Base-by-base conservation (phyloP, 2,797 vertebrate genomes). In the Sphenodon punctatus region DNA sequence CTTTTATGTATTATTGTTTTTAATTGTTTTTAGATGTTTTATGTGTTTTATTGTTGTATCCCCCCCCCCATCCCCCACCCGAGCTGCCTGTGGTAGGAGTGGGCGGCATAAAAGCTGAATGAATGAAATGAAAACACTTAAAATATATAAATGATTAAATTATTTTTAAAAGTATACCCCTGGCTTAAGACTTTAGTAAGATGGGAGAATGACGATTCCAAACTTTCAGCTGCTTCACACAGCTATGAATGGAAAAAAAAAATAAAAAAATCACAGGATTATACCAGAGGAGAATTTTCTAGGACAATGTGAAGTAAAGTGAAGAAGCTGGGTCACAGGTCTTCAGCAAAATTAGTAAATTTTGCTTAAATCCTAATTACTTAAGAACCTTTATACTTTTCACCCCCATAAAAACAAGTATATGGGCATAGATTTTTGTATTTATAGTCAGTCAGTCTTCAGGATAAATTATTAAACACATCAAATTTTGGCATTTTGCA, bases 401-500 rank as follows among this genome's bases (percentile, higher is more conserved):
- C 63, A 85, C 17, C n/a, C 78, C 56, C 46, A 66, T 19, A 14
- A 30, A 56, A 34, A 32, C 56, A 56, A 32, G 30, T 10, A 56
- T 32, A 56, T 27, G 82, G 85, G 78, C 19, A 66, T 67, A 81
- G 49, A 65, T 75, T 46, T 32, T 59, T 51, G 68, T 56, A 78
- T 83, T 64, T 84, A 2, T 39, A 87, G 63, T 63, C 32, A 51
- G 34, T 73, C 51, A 75, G 75, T 64, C 51, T 81, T 51, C 73
- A 2, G 0, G 0, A 11, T 10, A 3, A 70, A 51, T 27, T 27
- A 16, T 85, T 64, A 34, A 84, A 76, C 27, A 67, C 66, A 51
- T 78, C 84, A 87, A 78, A 88, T 88, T 88, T 73, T 88, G 78
- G 69, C 64, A 68, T 55, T 75, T 34, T 77, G 14, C 19, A 82